Evolutionary conservation across 1,140 invertebrate species (phyloP), one percentile per base, ranked within the genome.

Genomic region (Chrysomallon squamiferum): DNA sequence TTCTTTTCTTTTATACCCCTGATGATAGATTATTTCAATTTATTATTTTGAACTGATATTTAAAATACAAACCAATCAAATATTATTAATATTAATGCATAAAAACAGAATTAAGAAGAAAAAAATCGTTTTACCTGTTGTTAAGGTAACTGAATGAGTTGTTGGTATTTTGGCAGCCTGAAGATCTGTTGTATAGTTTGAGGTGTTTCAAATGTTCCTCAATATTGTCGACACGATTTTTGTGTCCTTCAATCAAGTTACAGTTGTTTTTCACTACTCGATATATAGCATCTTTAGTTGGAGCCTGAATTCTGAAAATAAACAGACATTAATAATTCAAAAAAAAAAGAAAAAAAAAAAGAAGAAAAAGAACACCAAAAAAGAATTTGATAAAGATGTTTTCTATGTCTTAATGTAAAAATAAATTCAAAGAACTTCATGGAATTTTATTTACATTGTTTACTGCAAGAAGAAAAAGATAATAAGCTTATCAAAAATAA

Each of bases 271-370:
- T 79, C 43, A 86, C 65, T 0, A 73, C 76, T 54, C 80, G 72
- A 66, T 86, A 86, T 29, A 86, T 74, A 18, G 76, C 72, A 65
- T 85, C 82, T 49, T 72, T 75, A 18, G 77, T 77, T 2, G 83
- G 82, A 0, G 75, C 68, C 27, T 66, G 52, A 22, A 79, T 66
- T 20, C 80, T 82, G 45, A 49, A 70, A 56, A 33, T 45, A 33
- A 61, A 57, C 33, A 45, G 15, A 38, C n/a, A n/a, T n/a, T n/a
- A n/a, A n/a, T n/a, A n/a, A n/a, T n/a, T n/a, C n/a, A n/a, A n/a
- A n/a, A n/a, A n/a, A n/a, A n/a, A n/a, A n/a, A n/a, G n/a, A n/a
- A n/a, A n/a, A n/a, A n/a, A n/a, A n/a, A n/a, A n/a, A n/a, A n/a
- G n/a, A n/a, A n/a, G n/a, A n/a, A n/a, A n/a, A n/a, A n/a, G n/a